A percentile compares a stretch with the other conserved stretches of the same genome.
These are phyloP conservation scores for Cydia splendana DNA, from an alignment of 1,140 invertebrate species.

Conservation along the genomic window DNA sequence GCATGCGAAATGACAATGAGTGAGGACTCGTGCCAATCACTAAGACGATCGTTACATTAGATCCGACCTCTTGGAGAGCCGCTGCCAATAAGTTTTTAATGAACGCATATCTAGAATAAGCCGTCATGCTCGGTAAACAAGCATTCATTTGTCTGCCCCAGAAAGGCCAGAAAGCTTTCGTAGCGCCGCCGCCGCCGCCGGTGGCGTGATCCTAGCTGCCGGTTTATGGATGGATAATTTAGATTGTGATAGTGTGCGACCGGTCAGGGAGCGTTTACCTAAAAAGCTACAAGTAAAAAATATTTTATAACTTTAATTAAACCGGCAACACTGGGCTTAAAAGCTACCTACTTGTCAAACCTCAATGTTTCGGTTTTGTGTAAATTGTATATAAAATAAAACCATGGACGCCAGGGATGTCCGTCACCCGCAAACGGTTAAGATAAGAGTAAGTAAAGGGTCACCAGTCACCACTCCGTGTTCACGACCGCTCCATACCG, in stretches of 20 bases:
- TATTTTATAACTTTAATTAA: too few relatives aligned
- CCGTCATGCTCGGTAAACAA: constrained; percentile 3
- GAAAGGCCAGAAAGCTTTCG: constrained; percentile 4
- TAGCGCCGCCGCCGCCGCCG: too few relatives aligned
- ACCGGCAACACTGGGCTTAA: too few relatives aligned
- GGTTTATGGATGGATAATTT: too few relatives aligned
- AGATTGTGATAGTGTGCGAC: background rate
- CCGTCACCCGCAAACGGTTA: background rate
- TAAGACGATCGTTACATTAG: too few relatives aligned
- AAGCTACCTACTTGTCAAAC: too few relatives aligned
- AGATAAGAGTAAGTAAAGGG: background rate
- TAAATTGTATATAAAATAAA: background rate
- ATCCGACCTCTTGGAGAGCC: background rate
- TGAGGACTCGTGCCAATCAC: too few relatives aligned
- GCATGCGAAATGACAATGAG: too few relatives aligned
- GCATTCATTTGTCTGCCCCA: constrained; percentile 17
- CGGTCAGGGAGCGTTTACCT: background rate
- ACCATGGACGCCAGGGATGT: background rate
- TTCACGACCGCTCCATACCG: background rate
- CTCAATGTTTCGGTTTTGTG: too few relatives aligned
- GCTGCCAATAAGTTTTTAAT: too few relatives aligned
- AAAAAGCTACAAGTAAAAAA: too few relatives aligned
- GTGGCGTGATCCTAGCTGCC: background rate
- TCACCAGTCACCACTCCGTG: background rate
- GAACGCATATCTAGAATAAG: constrained; percentile 13